Conservation (phyloP, 2,113 vertebrate species). For the Holacanthus passer region DNA sequence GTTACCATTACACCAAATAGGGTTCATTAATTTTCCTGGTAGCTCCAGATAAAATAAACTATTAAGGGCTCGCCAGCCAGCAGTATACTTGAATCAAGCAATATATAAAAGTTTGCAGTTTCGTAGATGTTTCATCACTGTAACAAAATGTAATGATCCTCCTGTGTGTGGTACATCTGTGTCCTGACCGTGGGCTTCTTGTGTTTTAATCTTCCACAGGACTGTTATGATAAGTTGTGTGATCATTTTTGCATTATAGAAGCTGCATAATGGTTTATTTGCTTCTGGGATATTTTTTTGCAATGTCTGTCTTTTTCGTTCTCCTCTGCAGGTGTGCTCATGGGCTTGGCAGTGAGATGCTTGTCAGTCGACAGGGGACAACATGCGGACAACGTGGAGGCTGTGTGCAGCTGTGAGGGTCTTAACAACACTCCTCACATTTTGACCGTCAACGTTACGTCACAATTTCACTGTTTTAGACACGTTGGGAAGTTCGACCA, state of each 20-base stretch:
- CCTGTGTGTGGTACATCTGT: neutral
- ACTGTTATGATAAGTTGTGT: neutral
- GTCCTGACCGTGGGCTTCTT: neutral
- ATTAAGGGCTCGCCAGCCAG: neutral
- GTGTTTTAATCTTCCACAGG: neutral
- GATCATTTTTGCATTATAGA: neutral
- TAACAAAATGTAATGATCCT: neutral
- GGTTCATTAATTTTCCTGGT: neutral
- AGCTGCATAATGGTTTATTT: neutral
- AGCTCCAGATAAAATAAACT: neutral
- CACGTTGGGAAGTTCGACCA: conserved; percentile 83
- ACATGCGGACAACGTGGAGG: conserved; percentile 65
- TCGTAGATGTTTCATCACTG: neutral
- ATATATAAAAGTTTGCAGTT: conserved; percentile 1
- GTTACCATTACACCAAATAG: neutral
- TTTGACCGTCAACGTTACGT: conserved; percentile 83
- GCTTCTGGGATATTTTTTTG: neutral
- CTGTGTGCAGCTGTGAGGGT: conserved; percentile 80
- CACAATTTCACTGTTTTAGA: conserved; percentile 84
- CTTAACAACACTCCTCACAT: conserved; percentile 76
- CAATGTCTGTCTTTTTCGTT: neutral
- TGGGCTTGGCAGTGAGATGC: conserved; percentile 86
- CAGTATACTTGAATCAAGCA: neutral
- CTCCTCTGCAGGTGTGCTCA: conserved; percentile 82
- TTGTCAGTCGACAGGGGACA: conserved; percentile 76